Percentiles rank a stretch among this genome's conserved stretches.
Conservation (phyloP, 2,888 invertebrate species). For the Drosophila nigricruria region DNA sequence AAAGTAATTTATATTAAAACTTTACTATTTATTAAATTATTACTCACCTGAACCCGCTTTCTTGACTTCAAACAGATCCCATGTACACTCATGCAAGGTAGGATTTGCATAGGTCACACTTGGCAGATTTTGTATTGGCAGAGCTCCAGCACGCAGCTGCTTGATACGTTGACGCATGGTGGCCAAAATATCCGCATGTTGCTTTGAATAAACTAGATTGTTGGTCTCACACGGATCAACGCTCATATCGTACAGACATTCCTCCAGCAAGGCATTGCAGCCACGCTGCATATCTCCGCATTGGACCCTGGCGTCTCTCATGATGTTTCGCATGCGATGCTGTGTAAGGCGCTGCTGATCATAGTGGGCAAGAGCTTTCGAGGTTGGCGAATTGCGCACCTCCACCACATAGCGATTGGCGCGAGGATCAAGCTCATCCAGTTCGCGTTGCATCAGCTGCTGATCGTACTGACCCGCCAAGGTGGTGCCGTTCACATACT, state of each 20-base stretch:
- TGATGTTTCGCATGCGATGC: constrained; percentile 44
- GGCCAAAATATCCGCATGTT: constrained; percentile 48
- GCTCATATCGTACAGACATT: constrained; percentile 86
- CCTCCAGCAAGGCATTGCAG: constrained; percentile 79
- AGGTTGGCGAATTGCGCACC: constrained; percentile 68
- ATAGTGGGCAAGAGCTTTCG: constrained; percentile 58
- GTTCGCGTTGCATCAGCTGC: constrained; percentile 67
- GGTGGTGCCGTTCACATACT: constrained; percentile 83
- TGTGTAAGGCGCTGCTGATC: constrained; percentile 54
- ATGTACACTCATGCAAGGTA: constrained; percentile 86
- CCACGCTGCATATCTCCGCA: constrained; percentile 54
- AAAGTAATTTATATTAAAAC: background rate
- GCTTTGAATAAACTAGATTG: constrained; percentile 71
- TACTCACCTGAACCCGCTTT: constrained; percentile 32
- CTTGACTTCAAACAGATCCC: constrained; percentile 85
- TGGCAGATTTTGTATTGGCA: constrained; percentile 85
- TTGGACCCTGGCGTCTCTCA: constrained; percentile 53
- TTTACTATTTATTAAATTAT: background rate
- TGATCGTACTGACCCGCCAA: constrained; percentile 69
- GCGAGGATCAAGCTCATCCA: constrained; percentile 75
- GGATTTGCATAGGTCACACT: constrained; percentile 87
- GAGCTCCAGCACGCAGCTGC: constrained; percentile 84
- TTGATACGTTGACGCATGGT: constrained; percentile 85
- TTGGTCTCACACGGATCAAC: constrained; percentile 86
- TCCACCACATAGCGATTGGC: constrained; percentile 61